Percentiles rank a stretch among this genome's conserved stretches.
phyloP scores from a whole-genome alignment of 1,140 invertebrate species.

The Bombus difficillimus region DNA sequence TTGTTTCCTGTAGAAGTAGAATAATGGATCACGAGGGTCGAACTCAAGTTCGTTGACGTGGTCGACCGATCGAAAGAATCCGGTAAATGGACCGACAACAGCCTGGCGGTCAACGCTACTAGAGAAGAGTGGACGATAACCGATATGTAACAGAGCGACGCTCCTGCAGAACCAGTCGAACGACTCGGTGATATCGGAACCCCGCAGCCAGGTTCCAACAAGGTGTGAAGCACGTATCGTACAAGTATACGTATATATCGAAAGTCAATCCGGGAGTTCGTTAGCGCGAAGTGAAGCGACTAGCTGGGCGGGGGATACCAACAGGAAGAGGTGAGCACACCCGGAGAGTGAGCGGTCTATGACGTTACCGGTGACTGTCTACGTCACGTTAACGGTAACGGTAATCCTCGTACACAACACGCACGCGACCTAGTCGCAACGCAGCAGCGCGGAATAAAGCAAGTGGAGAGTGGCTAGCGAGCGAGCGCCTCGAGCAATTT shows the following conservation, averaged over 20 bases:
- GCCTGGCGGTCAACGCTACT: too few species aligned
- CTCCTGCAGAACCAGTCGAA: too few species aligned
- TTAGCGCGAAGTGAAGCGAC: not conserved
- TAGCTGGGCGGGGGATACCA: not conserved
- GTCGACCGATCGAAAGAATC: not conserved
- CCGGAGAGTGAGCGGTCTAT: conserved; percentile 64
- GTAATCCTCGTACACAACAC: conserved; percentile 76
- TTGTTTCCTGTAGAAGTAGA: conserved; percentile 7
- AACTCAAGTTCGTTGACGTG: not conserved
- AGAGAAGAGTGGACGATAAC: too few species aligned
- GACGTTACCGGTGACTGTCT: conserved; percentile 73
- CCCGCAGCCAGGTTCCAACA: not conserved
- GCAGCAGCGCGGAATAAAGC: conserved; percentile 49
- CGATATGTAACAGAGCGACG: too few species aligned
- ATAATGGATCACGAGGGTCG: not conserved
- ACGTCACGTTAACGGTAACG: conserved; percentile 75
- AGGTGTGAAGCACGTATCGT: not conserved
- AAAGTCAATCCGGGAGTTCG: conserved; percentile 5
- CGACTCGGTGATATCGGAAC: not conserved
- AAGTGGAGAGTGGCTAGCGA: conserved; percentile 46
- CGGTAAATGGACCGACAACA: not conserved
- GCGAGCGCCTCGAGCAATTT: conserved; percentile 76
- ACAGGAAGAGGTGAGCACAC: conserved; percentile 52
- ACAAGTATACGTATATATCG: not conserved
- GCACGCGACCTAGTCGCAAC: conserved; percentile 74